phyloP scores from a whole-genome alignment of 1,140 invertebrate genomes.

The Calosoma granatense region DNA sequence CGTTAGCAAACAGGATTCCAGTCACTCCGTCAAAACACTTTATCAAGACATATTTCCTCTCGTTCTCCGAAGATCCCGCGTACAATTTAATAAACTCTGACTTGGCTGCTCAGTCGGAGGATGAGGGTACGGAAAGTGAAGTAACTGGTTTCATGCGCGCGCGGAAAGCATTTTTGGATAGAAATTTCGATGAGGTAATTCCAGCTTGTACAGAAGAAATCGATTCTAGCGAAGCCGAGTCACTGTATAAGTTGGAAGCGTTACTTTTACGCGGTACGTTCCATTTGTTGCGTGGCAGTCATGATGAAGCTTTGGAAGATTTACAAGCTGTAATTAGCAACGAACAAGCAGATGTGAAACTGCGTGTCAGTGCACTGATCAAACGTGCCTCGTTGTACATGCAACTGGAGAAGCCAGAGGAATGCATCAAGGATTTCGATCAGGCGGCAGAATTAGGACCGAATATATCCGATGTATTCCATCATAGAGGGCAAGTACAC shows the following conservation, averaged over 20 bases:
- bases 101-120: neutral
- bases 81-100: conserved; percentile 21
- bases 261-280: conserved; percentile 73
- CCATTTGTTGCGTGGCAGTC: conserved; percentile 62
- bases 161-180: conserved; percentile 50
- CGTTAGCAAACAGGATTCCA: conserved; percentile 54
- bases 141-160: conserved; percentile 53
- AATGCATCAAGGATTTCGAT: conserved; percentile 68
- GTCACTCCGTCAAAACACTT: conserved; percentile 74
- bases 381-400: conserved; percentile 77
- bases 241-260: conserved; percentile 49
- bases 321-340: conserved; percentile 53
- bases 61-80: conserved; percentile 77
- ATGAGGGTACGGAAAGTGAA: neutral
- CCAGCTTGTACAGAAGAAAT: conserved; percentile 72
- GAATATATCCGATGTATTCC: conserved; percentile 50
- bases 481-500: conserved; percentile 63
- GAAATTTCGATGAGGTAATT: conserved; percentile 70
- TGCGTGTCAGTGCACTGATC: conserved; percentile 80
- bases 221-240: conserved; percentile 44
- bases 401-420: conserved; percentile 61
- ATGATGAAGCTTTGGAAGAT: conserved; percentile 60
- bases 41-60: conserved; percentile 72
- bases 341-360: conserved; percentile 43
- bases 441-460: conserved; percentile 63